Conservation (phyloP, 2,888 invertebrate species). For the Lordiphosa fenestrarum region DNA sequence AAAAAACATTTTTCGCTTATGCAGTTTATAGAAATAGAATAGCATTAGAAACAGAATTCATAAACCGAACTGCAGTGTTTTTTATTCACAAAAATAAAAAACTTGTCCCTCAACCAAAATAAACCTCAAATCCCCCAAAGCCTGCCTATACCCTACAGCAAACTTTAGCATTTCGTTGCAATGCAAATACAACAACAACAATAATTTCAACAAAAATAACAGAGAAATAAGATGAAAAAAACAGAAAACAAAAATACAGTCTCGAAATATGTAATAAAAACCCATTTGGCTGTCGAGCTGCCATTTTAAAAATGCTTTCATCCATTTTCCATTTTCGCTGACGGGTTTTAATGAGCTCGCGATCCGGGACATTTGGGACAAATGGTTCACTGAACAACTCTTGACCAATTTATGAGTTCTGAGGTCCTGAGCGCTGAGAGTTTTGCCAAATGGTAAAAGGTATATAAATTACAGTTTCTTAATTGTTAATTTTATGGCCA, state of each 20-base stretch:
- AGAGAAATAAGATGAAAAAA: background rate
- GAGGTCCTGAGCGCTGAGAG: slow-evolving; percentile 12
- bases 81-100: no score
- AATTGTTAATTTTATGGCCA: slow-evolving; percentile 35
- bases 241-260: background rate
- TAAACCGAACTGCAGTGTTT: no score
- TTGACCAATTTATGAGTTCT: slow-evolving; percentile 53
- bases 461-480: slow-evolving; percentile 10
- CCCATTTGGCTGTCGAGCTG: background rate
- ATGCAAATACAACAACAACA: slow-evolving; percentile 23
- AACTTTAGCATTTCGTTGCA: slow-evolving; percentile 7
- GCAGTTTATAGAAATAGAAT: no score
- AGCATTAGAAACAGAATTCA: no score
- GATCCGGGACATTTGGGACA: slow-evolving; percentile 1
- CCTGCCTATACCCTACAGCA: background rate
- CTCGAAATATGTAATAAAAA: background rate
- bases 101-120: background rate
- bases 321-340: slow-evolving; percentile 40
- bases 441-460: slow-evolving; percentile 11
- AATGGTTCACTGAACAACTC: slow-evolving; percentile 47
- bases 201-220: slow-evolving; percentile 18
- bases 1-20: no score
- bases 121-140: background rate
- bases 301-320: slow-evolving; percentile 27
- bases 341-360: slow-evolving; percentile 58